These are phyloP conservation scores for Limenitis arthemis DNA, from an alignment of 2,888 invertebrate genomes.

Conservation along the genomic window DNA sequence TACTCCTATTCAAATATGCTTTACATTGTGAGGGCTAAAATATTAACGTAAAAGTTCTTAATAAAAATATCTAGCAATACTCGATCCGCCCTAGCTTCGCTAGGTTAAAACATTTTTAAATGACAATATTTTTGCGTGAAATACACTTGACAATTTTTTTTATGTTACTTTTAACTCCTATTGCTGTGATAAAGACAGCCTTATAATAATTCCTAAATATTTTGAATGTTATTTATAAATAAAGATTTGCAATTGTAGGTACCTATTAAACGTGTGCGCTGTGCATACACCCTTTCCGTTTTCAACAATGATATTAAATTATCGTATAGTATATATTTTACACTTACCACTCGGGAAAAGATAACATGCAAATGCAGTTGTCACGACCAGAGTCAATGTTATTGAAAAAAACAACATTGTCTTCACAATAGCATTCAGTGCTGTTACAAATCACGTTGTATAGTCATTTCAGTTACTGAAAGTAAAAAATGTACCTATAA, in stretches of 20 bases:
- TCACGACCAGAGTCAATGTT: conserved; percentile 33
- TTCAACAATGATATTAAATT: neutral
- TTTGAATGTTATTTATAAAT: too few relatives aligned
- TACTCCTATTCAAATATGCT: conserved; percentile 42
- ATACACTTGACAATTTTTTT: too few relatives aligned
- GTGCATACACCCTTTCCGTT: too few relatives aligned
- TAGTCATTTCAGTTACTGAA: neutral
- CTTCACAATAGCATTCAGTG: neutral
- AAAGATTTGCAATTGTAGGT: too few relatives aligned
- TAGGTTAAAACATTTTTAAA: too few relatives aligned
- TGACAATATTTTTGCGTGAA: too few relatives aligned
- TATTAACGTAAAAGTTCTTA: neutral
- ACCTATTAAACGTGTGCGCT: too few relatives aligned
- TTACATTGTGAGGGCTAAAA: neutral
- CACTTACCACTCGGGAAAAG: conserved; percentile 69
- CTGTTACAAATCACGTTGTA: neutral
- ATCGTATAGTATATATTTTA: neutral
- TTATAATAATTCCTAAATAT: too few relatives aligned
- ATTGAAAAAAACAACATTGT: conserved; percentile 41
- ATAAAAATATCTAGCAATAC: neutral
- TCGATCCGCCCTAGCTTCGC: too few relatives aligned
- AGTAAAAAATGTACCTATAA: too few relatives aligned
- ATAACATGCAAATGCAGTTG: conserved; percentile 57
- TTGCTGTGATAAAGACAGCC: too few relatives aligned
- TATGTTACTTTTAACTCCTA: too few relatives aligned